Evolutionary conservation across 2,888 invertebrate genomes (phyloP).

Genomic region (Leptura quadrifasciata): DNA sequence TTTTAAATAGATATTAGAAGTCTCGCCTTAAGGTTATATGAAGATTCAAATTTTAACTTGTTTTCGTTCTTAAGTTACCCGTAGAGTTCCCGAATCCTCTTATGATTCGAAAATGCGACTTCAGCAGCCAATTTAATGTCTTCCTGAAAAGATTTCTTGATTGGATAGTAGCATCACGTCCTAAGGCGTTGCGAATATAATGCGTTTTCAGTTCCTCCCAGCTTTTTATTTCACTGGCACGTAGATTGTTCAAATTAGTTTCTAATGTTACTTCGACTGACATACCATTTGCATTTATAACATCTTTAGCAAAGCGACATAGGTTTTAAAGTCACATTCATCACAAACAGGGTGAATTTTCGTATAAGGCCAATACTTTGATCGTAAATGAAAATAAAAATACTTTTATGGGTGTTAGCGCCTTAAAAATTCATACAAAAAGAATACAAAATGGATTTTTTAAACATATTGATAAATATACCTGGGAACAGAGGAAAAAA

Average conservation of each 20-base stretch:
- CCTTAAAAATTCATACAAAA: too few relatives aligned
- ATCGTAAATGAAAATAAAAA: too few relatives aligned
- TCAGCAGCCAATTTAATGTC: conserved; percentile 1
- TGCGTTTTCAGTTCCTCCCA: not conserved
- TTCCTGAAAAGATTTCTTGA: not conserved
- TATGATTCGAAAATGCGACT: not conserved
- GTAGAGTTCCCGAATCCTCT: not conserved
- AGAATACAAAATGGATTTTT: too few relatives aligned
- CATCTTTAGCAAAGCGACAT: too few relatives aligned
- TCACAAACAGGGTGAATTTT: too few relatives aligned
- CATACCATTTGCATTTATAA: not conserved
- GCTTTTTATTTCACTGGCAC: not conserved
- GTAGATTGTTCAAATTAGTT: not conserved
- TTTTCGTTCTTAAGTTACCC: not conserved
- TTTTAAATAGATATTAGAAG: too few relatives aligned
- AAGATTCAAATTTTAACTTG: not conserved
- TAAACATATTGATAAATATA: too few relatives aligned
- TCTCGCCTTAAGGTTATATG: not conserved
- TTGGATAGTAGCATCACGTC: conserved; percentile 2
- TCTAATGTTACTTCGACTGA: not conserved
- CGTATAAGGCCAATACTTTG: too few relatives aligned
- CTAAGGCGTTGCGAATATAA: not conserved
- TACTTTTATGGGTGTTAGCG: too few relatives aligned
- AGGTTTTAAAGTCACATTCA: too few relatives aligned
- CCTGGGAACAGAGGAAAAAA: too few relatives aligned